Conservation (phyloP, 1,140 invertebrate species). For the Drosophila ogumai region DNA sequence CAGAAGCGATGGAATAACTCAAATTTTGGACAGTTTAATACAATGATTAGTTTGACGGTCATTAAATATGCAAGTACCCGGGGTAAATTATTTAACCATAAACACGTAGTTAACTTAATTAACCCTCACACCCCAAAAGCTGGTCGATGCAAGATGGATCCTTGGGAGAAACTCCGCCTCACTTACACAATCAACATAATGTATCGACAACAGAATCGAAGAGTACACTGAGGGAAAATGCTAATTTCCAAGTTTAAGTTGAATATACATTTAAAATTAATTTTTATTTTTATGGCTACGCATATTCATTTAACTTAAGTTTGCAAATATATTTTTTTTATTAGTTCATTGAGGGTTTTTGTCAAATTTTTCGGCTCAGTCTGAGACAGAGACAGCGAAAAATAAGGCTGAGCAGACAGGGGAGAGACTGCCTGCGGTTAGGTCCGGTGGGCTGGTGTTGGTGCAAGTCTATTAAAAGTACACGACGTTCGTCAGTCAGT, state of each 20-base stretch:
- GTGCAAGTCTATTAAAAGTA: slow-evolving; percentile 73
- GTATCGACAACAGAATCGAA: slow-evolving; percentile 16
- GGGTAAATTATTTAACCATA: slow-evolving; percentile 66
- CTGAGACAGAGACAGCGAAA: neutral
- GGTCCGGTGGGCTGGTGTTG: slow-evolving; percentile 26
- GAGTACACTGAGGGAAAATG: slow-evolving; percentile 6
- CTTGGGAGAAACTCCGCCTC: neutral
- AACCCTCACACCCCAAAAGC: slow-evolving; percentile 21
- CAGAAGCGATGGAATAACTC: neutral
- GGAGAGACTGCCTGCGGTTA: slow-evolving; percentile 19
- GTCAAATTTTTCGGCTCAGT: slow-evolving; percentile 6
- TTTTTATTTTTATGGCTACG: neutral
- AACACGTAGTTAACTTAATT: slow-evolving; percentile 81
- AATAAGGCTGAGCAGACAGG: slow-evolving; percentile 7
- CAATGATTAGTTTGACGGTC: neutral
- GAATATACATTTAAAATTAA: neutral
- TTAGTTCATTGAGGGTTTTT: neutral
- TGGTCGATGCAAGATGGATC: slow-evolving; percentile 33
- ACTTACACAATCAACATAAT: slow-evolving; percentile 19
- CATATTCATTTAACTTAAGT: neutral
- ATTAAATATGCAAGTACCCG: slow-evolving; percentile 40
- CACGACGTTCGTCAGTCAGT: slow-evolving; percentile 21
- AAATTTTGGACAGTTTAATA: slow-evolving; percentile 8
- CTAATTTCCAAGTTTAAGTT: neutral
- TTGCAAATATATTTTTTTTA: neutral